phyloP scores from a whole-genome alignment of 2,797 vertebrate genomes.

The Discoglossus pictus region DNA sequence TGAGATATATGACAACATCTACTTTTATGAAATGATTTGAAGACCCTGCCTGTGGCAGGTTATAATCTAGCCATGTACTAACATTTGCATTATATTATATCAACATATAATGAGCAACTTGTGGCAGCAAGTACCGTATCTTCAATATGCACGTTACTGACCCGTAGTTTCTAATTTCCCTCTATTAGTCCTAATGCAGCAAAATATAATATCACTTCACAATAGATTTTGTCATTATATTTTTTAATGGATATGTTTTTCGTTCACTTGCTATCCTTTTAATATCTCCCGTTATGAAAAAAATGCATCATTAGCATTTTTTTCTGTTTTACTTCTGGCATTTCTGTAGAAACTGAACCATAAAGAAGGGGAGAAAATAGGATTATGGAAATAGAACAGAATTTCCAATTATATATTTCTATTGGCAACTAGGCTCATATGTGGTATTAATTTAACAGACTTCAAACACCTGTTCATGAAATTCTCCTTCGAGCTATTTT shows the following conservation, averaged over 20 bases:
- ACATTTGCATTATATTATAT: too few relatives aligned
- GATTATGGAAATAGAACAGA: slow-evolving; percentile 50
- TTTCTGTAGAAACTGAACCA: slow-evolving; percentile 40
- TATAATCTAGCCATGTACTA: too few relatives aligned
- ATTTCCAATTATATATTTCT: slow-evolving; percentile 52
- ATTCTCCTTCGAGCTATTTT: slow-evolving; percentile 46
- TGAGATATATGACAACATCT: too few relatives aligned
- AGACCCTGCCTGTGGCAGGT: too few relatives aligned
- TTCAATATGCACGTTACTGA: background rate
- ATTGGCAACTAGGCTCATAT: slow-evolving; percentile 47
- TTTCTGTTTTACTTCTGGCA: slow-evolving; percentile 49
- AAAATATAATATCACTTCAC: slow-evolving; percentile 14
- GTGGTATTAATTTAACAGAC: slow-evolving; percentile 50
- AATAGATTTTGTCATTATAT: slow-evolving; percentile 23
- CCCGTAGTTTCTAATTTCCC: too few relatives aligned
- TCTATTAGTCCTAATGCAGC: background rate
- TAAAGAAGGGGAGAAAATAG: slow-evolving; percentile 51
- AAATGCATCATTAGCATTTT: slow-evolving; percentile 48
- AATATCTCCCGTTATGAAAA: slow-evolving; percentile 34
- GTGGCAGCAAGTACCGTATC: background rate
- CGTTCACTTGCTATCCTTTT: slow-evolving; percentile 14
- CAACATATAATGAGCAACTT: too few relatives aligned
- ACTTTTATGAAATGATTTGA: too few relatives aligned
- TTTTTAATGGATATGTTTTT: slow-evolving; percentile 15
- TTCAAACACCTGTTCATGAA: slow-evolving; percentile 50